Conservation (phyloP, 2,888 invertebrate species). For the Aelia acuminata region DNA sequence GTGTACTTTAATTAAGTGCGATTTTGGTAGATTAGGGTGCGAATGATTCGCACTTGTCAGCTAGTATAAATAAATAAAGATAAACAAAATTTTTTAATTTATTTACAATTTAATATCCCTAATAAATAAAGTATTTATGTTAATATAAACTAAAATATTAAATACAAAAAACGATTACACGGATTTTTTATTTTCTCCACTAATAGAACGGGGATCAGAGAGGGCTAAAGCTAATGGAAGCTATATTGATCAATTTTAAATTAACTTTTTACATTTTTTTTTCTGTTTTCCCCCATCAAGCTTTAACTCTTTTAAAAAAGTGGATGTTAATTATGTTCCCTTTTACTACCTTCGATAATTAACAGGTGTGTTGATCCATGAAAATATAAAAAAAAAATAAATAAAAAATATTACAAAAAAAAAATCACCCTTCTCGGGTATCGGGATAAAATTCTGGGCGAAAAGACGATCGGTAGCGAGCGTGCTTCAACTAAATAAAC, state of each 20-base stretch:
- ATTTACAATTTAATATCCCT: too few species aligned
- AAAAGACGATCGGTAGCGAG: background rate
- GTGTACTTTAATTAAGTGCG: too few species aligned
- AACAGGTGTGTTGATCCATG: slow-evolving; percentile 40
- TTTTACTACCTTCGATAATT: slow-evolving; percentile 28
- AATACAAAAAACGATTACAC: background rate
- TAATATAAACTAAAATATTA: background rate
- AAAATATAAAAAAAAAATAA: slow-evolving; percentile 8
- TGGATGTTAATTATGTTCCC: slow-evolving; percentile 47
- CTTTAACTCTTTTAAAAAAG: slow-evolving; percentile 45
- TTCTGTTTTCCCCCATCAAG: slow-evolving; percentile 14
- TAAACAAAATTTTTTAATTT: too few species aligned
- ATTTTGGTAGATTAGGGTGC: too few species aligned
- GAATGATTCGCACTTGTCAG: too few species aligned
- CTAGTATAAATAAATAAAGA: too few species aligned
- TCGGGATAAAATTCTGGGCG: background rate
- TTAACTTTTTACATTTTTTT: slow-evolving; percentile 34
- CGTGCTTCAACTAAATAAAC: slow-evolving; percentile 31
- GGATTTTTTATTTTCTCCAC: background rate
- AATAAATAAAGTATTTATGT: background rate
- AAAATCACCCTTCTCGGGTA: background rate
- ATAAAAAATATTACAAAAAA: background rate
- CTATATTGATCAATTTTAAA: slow-evolving; percentile 46
- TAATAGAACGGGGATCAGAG: background rate
- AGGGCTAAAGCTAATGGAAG: background rate